Percentiles rank a stretch among this genome's conserved stretches.
Conservation (phyloP, 2,888 invertebrate genomes). For the Lepidonotus clava region DNA sequence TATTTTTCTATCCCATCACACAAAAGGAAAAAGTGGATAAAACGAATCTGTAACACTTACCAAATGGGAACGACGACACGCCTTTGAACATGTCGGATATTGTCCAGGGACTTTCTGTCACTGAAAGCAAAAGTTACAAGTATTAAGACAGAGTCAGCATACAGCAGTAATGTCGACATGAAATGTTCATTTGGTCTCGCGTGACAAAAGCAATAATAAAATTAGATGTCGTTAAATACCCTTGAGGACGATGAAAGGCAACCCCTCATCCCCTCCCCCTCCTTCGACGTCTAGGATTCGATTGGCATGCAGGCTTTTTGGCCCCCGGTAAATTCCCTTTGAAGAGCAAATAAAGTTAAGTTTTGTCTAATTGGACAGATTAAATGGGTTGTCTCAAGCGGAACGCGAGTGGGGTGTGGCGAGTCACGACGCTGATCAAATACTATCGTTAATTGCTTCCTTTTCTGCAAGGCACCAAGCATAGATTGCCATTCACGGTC, state of each 20-base stretch:
- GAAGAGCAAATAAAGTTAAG: constrained; percentile 52
- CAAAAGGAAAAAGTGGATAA: background rate
- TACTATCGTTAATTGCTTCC: background rate
- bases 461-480: background rate
- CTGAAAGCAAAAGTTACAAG: constrained; percentile 28
- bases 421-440: constrained; percentile 23
- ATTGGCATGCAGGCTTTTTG: constrained; percentile 27
- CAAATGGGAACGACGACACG: constrained; percentile 53
- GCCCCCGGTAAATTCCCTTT: constrained; percentile 45
- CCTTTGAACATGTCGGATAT: constrained; percentile 56
- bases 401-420: background rate
- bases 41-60: constrained; percentile 18
- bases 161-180: background rate
- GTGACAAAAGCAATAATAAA: constrained; percentile 22
- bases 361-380: constrained; percentile 48
- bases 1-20: too few relatives aligned
- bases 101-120: constrained; percentile 24
- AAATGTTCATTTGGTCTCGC: background rate
- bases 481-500: constrained; percentile 46
- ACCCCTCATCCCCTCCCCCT: background rate
- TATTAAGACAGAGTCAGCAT: background rate
- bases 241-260: constrained; percentile 21
- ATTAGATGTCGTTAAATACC: constrained; percentile 28
- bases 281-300: constrained; percentile 15
- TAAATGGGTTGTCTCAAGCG: constrained; percentile 27